phyloP scores from a whole-genome alignment of 2,797 vertebrate genomes.

The Bradypodion ventrale region DNA sequence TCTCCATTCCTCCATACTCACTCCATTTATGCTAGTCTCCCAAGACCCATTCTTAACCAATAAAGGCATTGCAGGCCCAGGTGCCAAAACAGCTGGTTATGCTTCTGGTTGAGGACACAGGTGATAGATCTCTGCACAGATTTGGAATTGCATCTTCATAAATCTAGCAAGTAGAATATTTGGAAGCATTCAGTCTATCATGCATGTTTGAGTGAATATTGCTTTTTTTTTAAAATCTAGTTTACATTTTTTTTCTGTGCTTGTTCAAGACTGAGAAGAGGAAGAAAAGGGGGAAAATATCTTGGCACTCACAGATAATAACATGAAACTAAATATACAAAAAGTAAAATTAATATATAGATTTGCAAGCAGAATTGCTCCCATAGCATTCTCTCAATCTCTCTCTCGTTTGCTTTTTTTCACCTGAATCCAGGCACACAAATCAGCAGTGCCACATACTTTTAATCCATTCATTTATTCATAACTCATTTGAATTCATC shows the following conservation, averaged over 20 bases:
- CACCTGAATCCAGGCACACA: background rate
- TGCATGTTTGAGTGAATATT: background rate
- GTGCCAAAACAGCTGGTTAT: no score
- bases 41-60: no score
- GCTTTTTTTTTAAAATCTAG: background rate
- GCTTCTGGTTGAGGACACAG: background rate
- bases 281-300: constrained; percentile 1
- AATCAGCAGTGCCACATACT: constrained; percentile 14
- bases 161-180: background rate
- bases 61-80: no score
- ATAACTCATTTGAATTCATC: constrained; percentile 8
- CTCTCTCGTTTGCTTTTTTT: constrained; percentile 19
- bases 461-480: constrained; percentile 20
- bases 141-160: background rate
- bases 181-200: background rate
- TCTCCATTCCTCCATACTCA: no score
- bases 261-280: background rate
- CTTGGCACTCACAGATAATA: constrained; percentile 21
- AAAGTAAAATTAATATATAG: constrained; percentile 3
- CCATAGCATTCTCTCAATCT: no score
- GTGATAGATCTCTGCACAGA: background rate
- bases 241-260: background rate
- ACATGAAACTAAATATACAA: constrained; percentile 21
- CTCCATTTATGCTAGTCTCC: no score
- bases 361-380: constrained; percentile 50